These are phyloP conservation scores for Rhynchomys soricoides DNA, from an alignment of 2,113 vertebrate genomes.

Conservation along the genomic window DNA sequence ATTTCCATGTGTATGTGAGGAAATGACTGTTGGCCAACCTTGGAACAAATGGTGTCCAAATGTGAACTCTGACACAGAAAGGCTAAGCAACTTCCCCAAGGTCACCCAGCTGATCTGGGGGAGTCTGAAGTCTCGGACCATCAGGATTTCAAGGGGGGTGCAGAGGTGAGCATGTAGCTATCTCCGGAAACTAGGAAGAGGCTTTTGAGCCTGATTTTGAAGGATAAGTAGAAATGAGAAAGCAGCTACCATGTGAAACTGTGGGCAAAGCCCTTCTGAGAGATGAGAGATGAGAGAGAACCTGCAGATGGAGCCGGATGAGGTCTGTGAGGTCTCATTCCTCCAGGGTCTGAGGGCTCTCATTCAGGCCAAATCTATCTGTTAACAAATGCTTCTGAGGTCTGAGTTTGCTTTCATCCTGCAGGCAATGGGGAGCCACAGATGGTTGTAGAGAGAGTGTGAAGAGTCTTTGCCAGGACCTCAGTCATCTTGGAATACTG, in stretches of 20 bases:
- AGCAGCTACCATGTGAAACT: not conserved
- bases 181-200: not conserved
- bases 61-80: not conserved
- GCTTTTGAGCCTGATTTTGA: not conserved
- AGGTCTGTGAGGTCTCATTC: no score
- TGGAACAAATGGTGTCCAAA: not conserved
- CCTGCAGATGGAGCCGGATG: not conserved
- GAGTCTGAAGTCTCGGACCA: not conserved
- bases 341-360: no score
- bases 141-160: not conserved
- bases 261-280: not conserved
- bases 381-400: not conserved
- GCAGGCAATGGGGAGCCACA: not conserved
- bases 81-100: not conserved
- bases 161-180: not conserved
- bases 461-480: not conserved
- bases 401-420: not conserved
- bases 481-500: not conserved
- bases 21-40: not conserved
- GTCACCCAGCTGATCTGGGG: not conserved
- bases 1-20: not conserved
- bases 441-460: not conserved
- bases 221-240: not conserved
- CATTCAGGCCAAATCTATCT: not conserved
- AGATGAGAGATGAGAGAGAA: not conserved